Conservation (phyloP, 2,113 vertebrate genomes). For the Fulmarus glacialis region DNA sequence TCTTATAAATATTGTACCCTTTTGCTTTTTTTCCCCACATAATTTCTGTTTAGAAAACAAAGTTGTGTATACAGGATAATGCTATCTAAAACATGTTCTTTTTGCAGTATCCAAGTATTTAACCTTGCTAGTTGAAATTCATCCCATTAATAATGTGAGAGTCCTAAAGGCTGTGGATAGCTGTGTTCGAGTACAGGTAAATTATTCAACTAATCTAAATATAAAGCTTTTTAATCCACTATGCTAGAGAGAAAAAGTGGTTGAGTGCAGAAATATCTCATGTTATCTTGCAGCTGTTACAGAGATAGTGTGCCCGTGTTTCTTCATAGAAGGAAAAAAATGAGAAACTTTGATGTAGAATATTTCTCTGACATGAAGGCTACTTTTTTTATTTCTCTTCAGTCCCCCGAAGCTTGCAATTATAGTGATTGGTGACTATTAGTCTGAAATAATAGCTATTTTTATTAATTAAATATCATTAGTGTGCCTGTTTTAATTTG, state of each 20-base stretch:
- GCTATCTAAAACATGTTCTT: not conserved
- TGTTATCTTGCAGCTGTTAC: not conserved
- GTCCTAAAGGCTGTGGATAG: constrained; percentile 95
- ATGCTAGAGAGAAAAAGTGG: not conserved
- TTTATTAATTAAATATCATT: not conserved
- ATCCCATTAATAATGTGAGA: constrained; percentile 90
- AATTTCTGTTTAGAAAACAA: not conserved
- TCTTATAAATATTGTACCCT: not conserved
- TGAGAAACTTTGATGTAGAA: not conserved
- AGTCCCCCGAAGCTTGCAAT: not conserved
- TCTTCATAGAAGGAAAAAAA: not conserved
- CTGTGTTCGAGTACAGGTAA: constrained; percentile 91
- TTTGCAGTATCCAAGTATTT: constrained; percentile 87
- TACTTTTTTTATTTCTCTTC: not conserved
- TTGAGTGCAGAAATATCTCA: not conserved
- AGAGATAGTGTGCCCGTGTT: not conserved
- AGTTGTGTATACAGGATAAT: not conserved
- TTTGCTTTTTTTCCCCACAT: not conserved
- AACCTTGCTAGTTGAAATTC: constrained; percentile 91
- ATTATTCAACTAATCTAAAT: not conserved
- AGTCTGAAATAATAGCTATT: not conserved
- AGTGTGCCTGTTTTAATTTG: not conserved
- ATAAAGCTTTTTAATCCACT: not conserved
- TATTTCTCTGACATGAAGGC: not conserved
- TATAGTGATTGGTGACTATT: not conserved